Conservation (phyloP, 2,888 invertebrate genomes). For the Xanthorhoe spadicearia region DNA sequence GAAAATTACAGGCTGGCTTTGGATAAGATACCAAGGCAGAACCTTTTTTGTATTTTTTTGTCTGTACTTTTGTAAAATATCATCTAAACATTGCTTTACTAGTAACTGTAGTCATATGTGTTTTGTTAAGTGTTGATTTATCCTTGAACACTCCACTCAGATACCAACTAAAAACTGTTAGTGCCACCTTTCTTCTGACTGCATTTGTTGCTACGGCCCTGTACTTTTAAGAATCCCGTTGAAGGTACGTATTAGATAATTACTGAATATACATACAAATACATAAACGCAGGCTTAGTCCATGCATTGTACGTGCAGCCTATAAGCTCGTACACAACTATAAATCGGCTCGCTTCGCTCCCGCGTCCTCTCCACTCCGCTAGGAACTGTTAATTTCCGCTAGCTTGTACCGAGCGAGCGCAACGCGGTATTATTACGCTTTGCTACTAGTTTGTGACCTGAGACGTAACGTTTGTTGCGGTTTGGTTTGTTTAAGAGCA, state of each 20-base stretch:
- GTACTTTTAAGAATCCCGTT: no score
- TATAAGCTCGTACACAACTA: constrained; percentile 38
- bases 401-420: constrained; percentile 74
- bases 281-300: constrained; percentile 2
- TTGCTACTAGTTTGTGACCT: constrained; percentile 75
- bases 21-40: background rate
- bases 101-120: no score
- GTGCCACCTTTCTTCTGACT: no score
- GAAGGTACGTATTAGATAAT: background rate
- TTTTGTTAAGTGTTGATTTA: no score
- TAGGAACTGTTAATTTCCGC: constrained; percentile 82
- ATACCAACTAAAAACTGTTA: no score
- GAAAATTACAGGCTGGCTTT: constrained; percentile 25
- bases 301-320: constrained; percentile 28
- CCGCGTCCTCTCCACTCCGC: constrained; percentile 60
- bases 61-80: no score
- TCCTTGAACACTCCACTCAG: no score
- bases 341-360: constrained; percentile 61
- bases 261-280: background rate
- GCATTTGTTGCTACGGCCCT: no score
- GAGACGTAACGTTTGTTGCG: constrained; percentile 69
- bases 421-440: constrained; percentile 78
- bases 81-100: no score
- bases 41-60: no score
- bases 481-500: constrained; percentile 17